These are phyloP conservation scores for Homarus americanus DNA, from an alignment of 1,140 invertebrate species.

Conservation along the genomic window DNA sequence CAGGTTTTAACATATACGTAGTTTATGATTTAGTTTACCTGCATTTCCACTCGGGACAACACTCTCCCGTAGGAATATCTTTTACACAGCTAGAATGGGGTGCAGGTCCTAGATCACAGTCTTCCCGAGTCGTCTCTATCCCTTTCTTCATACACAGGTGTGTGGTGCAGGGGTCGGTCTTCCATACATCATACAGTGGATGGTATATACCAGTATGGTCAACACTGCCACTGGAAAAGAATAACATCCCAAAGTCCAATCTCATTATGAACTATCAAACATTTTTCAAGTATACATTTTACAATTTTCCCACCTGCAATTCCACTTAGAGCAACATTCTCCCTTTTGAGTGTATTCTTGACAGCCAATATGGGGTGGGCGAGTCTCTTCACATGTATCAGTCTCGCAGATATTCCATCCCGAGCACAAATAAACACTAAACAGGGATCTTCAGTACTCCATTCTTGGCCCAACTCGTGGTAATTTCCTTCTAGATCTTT, in stretches of 20 bases:
- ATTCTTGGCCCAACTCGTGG: background rate
- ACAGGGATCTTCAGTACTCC: background rate
- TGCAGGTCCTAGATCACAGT: background rate
- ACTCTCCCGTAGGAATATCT: background rate
- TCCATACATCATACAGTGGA: background rate
- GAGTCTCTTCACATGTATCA: background rate
- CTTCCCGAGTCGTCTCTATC: background rate
- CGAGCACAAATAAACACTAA: background rate
- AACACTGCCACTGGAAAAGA: background rate
- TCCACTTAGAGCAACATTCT: constrained; percentile 10
- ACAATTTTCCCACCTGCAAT: background rate
- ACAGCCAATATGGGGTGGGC: background rate
- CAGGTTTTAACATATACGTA: no score
- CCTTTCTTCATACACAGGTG: background rate
- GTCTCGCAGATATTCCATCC: no score
- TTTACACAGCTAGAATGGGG: background rate
- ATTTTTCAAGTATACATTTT: background rate
- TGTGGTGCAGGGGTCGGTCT: constrained; percentile 8
- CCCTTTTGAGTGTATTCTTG: background rate
- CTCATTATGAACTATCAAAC: background rate
- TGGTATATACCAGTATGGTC: background rate
- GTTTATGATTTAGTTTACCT: no score
- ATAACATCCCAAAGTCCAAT: no score
- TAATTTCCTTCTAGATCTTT: background rate
- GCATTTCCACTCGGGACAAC: constrained; percentile 7